Evolutionary conservation across 2,113 vertebrate genomes (phyloP).

Genomic region (Indri indri): DNA sequence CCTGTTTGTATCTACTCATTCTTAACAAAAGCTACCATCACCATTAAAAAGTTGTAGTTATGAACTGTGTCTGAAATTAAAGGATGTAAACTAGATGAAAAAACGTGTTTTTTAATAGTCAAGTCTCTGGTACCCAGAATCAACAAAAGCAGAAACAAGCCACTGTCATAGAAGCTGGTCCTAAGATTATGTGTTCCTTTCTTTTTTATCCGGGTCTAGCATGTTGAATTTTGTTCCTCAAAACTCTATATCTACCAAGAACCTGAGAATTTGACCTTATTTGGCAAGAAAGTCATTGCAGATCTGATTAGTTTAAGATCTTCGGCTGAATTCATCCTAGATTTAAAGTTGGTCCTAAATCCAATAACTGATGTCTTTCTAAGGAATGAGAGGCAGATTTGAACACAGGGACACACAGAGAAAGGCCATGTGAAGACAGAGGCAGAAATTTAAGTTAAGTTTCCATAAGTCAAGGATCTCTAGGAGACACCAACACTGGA

Average conservation of each 20-base stretch:
- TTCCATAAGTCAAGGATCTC: neutral
- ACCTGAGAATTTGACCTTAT: neutral
- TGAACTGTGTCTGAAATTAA: too few relatives aligned
- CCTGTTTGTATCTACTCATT: neutral
- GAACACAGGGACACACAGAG: neutral
- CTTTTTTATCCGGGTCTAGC: neutral
- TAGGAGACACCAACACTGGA: neutral
- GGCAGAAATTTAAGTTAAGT: neutral
- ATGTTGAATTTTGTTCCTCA: neutral
- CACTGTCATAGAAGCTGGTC: neutral
- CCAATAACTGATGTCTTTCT: neutral
- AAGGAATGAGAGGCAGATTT: neutral
- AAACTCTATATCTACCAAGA: neutral
- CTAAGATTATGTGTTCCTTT: neutral
- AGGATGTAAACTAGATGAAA: neutral
- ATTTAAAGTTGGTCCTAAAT: neutral
- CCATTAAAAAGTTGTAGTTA: neutral
- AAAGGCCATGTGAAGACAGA: neutral
- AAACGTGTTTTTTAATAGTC: neutral
- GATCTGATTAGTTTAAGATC: neutral
- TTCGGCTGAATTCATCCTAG: neutral
- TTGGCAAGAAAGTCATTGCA: neutral
- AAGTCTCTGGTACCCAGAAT: neutral
- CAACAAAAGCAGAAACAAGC: neutral
- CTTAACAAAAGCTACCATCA: neutral